Percentiles rank a stretch among this genome's conserved stretches.
Conservation (phyloP, 2,113 vertebrate genomes). For the Pterocles orientalis region DNA sequence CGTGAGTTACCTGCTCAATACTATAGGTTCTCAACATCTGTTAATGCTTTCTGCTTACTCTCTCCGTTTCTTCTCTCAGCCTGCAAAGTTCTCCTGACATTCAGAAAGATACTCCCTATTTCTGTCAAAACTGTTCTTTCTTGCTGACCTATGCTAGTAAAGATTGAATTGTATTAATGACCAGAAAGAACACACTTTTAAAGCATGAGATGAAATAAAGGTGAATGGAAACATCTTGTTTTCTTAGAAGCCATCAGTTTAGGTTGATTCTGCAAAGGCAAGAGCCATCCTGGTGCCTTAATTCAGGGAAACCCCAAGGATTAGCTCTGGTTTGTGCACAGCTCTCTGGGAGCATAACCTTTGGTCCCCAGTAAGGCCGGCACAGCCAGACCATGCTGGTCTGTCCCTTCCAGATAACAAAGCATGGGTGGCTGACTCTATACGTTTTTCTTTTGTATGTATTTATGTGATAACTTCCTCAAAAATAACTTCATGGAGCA, state of each 20-base stretch:
- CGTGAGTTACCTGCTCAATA: background rate
- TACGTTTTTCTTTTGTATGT: background rate
- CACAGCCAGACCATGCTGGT: background rate
- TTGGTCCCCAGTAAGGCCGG: background rate
- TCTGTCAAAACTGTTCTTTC: background rate
- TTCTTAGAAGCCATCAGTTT: background rate
- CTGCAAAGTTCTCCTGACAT: background rate
- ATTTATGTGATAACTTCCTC: background rate
- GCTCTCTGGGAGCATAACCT: background rate
- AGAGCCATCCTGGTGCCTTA: background rate
- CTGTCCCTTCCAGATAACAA: background rate
- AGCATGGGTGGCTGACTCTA: background rate
- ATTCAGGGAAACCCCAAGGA: rapidly evolving
- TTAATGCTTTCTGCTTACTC: background rate
- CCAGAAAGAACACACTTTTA: background rate
- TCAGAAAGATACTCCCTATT: background rate
- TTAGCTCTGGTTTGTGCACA: background rate
- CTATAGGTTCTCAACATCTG: background rate
- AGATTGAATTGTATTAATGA: background rate
- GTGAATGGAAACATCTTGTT: background rate
- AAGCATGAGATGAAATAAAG: background rate
- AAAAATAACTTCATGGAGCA: background rate
- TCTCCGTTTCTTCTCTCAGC: background rate
- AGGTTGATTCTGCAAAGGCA: background rate
- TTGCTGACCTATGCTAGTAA: background rate